Evolutionary conservation across 2,888 invertebrate species (phyloP).

Genomic region (Lepidonotus clava): DNA sequence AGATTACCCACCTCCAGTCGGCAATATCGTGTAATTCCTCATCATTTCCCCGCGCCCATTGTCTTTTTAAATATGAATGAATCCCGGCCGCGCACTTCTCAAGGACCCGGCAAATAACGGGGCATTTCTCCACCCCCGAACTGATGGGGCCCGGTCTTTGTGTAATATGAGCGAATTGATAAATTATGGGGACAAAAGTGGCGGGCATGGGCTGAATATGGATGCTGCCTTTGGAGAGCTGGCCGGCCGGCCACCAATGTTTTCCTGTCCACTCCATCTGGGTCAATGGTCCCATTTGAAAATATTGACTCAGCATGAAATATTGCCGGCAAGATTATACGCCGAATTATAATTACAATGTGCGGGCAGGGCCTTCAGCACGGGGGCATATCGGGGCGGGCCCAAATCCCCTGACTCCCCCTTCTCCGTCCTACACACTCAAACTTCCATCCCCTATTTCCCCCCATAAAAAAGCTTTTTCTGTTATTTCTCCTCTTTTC

Average conservation of each 20-base stretch:
- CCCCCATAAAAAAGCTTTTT: not conserved
- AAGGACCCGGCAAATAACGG: constrained; percentile 50
- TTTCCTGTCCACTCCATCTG: constrained; percentile 54
- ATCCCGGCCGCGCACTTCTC: constrained; percentile 34
- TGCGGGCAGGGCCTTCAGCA: constrained; percentile 13
- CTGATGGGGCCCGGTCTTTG: constrained; percentile 37
- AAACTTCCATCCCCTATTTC: not conserved
- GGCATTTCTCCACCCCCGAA: constrained; percentile 5
- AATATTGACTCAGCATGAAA: constrained; percentile 54
- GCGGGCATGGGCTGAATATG: constrained; percentile 45
- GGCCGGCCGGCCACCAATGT: constrained; percentile 38
- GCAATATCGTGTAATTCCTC: constrained; percentile 50
- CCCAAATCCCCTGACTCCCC: not conserved
- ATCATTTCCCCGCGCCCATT: constrained; percentile 51
- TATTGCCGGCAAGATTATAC: constrained; percentile 53
- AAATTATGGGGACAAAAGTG: constrained; percentile 48
- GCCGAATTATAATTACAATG: constrained; percentile 53
- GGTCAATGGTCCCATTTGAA: constrained; percentile 54
- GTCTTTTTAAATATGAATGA: constrained; percentile 52
- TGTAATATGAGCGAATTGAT: constrained; percentile 53
- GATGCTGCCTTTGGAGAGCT: constrained; percentile 22
- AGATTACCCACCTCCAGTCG: constrained; percentile 40
- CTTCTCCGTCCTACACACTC: not conserved
- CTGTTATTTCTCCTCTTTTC: constrained; percentile 13
- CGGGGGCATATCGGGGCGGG: not conserved